Evolutionary conservation across 2,888 invertebrate species (phyloP).

Genomic region (Perizoma flavofasciatum): DNA sequence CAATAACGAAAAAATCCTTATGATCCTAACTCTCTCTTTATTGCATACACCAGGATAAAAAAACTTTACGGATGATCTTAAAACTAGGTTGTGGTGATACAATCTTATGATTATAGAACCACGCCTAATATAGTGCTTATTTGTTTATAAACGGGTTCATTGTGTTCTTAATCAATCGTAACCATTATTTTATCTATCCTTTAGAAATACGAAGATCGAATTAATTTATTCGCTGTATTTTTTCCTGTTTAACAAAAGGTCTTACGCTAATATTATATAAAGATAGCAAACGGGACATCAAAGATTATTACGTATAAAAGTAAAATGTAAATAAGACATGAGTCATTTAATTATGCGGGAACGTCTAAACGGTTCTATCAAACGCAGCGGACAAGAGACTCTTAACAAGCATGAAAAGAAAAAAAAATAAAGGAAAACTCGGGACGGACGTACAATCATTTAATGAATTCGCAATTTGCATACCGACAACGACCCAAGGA

Average conservation of each 20-base stretch:
- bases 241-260: constrained; percentile 17
- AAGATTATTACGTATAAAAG: constrained; percentile 25
- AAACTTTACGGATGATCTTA: no score
- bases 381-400: constrained; percentile 61
- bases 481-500: constrained; percentile 67
- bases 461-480: constrained; percentile 81
- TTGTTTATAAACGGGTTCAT: no score
- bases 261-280: constrained; percentile 27
- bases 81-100: no score
- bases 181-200: no score
- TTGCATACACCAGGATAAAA: no score
- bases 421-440: constrained; percentile 62
- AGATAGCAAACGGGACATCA: constrained; percentile 24
- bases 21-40: no score
- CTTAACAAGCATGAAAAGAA: constrained; percentile 60
- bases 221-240: constrained; percentile 15
- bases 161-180: no score
- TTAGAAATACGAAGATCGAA: no score
- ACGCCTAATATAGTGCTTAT: no score
- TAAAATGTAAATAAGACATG: constrained; percentile 36
- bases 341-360: constrained; percentile 45
- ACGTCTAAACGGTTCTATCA: constrained; percentile 58
- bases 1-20: no score
- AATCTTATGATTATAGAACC: no score
- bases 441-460: constrained; percentile 71